Evolutionary conservation across 2,888 invertebrate species (phyloP).

Genomic region (Globia sparganii): DNA sequence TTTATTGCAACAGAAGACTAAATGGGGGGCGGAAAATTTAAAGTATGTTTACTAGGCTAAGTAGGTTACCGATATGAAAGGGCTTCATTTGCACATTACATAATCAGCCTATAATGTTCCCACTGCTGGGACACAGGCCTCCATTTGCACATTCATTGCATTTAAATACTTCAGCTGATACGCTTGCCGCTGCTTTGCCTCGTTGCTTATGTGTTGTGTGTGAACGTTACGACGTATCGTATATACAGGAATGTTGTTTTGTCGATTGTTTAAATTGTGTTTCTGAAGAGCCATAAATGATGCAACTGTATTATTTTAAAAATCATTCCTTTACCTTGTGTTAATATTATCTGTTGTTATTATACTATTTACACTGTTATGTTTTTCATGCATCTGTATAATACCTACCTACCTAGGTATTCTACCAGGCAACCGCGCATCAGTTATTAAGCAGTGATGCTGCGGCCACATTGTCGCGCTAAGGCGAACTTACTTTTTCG

Average conservation of each 20-base stretch:
- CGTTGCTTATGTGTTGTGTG: conserved; percentile 12
- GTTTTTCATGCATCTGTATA: conserved; percentile 7
- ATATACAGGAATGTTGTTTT: neutral
- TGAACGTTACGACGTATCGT: conserved; percentile 1
- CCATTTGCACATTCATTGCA: conserved; percentile 6
- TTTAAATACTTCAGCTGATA: neutral
- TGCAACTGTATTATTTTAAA: neutral
- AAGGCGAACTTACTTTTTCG: neutral
- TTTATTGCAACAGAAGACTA: neutral
- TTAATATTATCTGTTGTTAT: conserved; percentile 18
- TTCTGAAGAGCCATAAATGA: neutral
- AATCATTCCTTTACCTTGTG: conserved; percentile 25
- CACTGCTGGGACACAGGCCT: too few species aligned
- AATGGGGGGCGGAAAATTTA: neutral
- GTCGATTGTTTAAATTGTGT: conserved; percentile 3
- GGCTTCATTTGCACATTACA: conserved; percentile 1
- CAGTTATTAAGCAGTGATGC: neutral
- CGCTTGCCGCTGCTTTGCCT: neutral
- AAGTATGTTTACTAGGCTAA: neutral
- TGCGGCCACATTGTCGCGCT: neutral
- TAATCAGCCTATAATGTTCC: too few species aligned
- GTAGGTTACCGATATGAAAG: neutral
- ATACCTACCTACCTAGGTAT: neutral
- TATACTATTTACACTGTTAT: conserved; percentile 32
- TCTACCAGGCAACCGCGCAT: neutral